Base-by-base conservation (phyloP, 2,113 vertebrate species). In the Raja brachyura region DNA sequence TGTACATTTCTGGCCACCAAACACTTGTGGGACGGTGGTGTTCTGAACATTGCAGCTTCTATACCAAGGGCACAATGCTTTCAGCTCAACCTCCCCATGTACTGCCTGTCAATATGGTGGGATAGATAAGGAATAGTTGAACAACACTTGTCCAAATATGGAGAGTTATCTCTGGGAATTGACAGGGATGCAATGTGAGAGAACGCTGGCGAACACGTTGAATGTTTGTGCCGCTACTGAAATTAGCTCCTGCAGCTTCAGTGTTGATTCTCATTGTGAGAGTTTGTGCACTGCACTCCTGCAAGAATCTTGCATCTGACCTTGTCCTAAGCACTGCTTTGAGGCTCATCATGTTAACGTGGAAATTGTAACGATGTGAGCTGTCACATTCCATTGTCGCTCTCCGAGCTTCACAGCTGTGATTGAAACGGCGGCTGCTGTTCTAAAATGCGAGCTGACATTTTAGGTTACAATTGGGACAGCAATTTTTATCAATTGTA, bases 81-180 rank as follows among this genome's bases (percentile, higher is more conserved):
- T 75, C 74, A 8, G 28, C 28, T 75, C 63, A 66, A 6, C 63
- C 0, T 66, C 14, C 75, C n/a, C n/a, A 33, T 39, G 31, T 14
- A 78, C 31, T 4, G 31, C 14, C 75, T 78, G 31, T 33, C 76
- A 33, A 31, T 78, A 33, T 78, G 76, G 63, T 66, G 8, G 63
- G 63, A 33, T 78, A 78, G 76, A 78, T 78, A 78, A 78, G 76
- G 76, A 4, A 33, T 78, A 78, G n/a, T 78, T 78, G 76, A 78
- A 18, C 11, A 78, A 31, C 33, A 78, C 10, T 39, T 14, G 31
- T 2, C 1, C 14, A 31, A 78, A 33, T 78, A 16, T n/a, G 31
- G 33, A 78, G 31, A 78, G 16, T 78, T 78, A 31, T n/a, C 11
- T 78, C 31, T 33, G 76, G 31, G 9, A 31, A 78, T 4, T 78